Evolutionary conservation across 2,888 invertebrate species (phyloP).

Genomic region (Melanostoma mellinum): DNA sequence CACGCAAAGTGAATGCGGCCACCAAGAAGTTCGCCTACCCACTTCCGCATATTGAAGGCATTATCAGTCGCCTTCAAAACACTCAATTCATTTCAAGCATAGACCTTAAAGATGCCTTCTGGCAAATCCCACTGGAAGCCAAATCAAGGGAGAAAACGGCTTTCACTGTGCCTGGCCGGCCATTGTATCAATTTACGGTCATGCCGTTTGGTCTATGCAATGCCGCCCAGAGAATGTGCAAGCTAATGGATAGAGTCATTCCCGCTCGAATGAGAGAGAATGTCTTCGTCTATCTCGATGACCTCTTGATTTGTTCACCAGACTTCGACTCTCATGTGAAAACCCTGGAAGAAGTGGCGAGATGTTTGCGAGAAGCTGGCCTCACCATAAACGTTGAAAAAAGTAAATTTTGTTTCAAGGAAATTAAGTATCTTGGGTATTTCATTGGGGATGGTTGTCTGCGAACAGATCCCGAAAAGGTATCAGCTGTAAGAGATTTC

Average conservation of each 20-base stretch:
- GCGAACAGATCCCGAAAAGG: not conserved
- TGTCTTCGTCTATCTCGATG: slow-evolving; percentile 4
- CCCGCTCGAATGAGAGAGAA: slow-evolving; percentile 21
- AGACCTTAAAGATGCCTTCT: too few species aligned
- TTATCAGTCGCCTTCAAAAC: not conserved
- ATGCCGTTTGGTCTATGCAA: too few species aligned
- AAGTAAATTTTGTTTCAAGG: too few species aligned
- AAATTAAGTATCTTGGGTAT: not conserved
- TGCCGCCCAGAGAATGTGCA: not conserved
- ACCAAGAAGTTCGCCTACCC: not conserved
- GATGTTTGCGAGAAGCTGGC: not conserved
- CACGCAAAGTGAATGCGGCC: slow-evolving; percentile 73
- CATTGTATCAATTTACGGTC: too few species aligned
- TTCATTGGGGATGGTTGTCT: slow-evolving; percentile 26
- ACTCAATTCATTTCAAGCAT: not conserved
- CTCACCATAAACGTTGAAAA: too few species aligned
- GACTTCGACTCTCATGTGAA: not conserved
- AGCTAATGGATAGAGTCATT: slow-evolving; percentile 30
- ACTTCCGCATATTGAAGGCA: slow-evolving; percentile 2
- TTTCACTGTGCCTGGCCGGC: too few species aligned
- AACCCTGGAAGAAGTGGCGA: not conserved
- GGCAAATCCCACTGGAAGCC: too few species aligned
- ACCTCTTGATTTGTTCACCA: not conserved
- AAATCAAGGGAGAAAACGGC: too few species aligned
- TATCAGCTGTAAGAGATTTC: not conserved